These are phyloP conservation scores for Pseudorasbora parva DNA, from an alignment of 2,113 vertebrate species.

Conservation along the genomic window DNA sequence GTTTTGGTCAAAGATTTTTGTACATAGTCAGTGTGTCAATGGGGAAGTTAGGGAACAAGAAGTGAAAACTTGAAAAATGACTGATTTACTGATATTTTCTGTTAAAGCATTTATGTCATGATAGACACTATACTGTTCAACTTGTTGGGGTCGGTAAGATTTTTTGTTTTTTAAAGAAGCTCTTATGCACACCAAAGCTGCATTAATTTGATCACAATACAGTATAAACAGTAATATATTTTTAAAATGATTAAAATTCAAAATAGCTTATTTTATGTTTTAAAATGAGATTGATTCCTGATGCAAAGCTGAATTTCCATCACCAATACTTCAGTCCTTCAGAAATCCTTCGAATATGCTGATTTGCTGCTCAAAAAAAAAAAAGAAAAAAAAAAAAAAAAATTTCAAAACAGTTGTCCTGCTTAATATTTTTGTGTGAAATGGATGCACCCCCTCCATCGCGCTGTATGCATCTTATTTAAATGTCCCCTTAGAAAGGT, in stretches of 20 bases:
- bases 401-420: background rate
- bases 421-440: background rate
- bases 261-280: no score
- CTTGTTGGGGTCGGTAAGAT: no score
- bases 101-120: background rate
- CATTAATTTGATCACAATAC: background rate
- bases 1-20: slow-evolving; percentile 18
- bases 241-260: background rate
- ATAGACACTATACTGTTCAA: no score
- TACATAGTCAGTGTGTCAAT: background rate
- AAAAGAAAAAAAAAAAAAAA: no score
- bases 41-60: slow-evolving; percentile 2
- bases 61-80: background rate
- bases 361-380: no score
- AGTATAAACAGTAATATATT: background rate
- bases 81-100: slow-evolving; percentile 15
- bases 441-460: background rate
- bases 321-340: no score
- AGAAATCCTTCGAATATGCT: no score
- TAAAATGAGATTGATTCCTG: no score
- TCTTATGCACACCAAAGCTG: background rate
- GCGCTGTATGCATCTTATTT: background rate
- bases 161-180: background rate
- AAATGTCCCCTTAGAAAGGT: background rate
- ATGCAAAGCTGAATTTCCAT: no score